Evolutionary conservation across 2,113 vertebrate genomes (phyloP).

Genomic region (Chaetura pelagica): DNA sequence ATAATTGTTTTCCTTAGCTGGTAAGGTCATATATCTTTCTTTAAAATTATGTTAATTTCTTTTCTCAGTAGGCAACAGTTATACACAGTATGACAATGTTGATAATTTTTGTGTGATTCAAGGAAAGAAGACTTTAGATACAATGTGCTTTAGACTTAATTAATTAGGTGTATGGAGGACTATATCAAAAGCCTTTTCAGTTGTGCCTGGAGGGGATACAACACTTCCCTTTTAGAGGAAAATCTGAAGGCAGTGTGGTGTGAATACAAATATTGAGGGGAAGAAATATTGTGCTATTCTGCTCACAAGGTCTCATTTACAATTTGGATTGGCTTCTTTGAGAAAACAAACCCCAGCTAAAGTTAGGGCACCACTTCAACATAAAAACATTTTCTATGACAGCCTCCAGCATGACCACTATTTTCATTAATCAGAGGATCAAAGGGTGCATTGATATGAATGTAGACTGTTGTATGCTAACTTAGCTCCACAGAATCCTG

Average conservation of each 20-base stretch:
- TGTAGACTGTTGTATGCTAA: neutral
- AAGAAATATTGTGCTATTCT: neutral
- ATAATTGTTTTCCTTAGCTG: neutral
- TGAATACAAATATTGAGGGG: neutral
- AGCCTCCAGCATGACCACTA: neutral
- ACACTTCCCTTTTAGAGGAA: no score
- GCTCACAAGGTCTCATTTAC: neutral
- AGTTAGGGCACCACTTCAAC: neutral
- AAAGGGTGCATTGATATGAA: neutral
- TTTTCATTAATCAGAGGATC: neutral
- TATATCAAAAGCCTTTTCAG: neutral
- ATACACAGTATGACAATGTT: neutral
- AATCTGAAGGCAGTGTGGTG: neutral
- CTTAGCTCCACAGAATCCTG: neutral
- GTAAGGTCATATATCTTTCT: neutral
- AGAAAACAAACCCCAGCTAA: neutral
- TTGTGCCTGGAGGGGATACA: neutral
- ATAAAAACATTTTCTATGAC: neutral
- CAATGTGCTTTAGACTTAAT: neutral
- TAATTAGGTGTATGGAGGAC: neutral
- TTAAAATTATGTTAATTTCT: neutral
- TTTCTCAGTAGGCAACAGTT: neutral
- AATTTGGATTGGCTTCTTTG: no score
- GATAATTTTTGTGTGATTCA: neutral
- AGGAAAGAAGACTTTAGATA: neutral